Conservation (phyloP, 2,113 vertebrate genomes). For the Platanista minor region DNA sequence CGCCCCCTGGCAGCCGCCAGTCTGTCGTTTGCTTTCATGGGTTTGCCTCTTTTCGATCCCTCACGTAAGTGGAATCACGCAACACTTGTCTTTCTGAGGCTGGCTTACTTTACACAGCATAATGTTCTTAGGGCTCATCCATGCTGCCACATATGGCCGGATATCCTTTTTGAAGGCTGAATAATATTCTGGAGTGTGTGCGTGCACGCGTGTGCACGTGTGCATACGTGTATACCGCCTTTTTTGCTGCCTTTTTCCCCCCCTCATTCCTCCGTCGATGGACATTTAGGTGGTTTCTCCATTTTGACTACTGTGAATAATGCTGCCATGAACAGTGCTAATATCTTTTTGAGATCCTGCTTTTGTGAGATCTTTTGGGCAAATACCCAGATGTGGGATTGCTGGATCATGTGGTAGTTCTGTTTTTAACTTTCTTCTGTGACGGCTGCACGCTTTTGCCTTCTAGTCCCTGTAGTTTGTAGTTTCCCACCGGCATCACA, state of each 20-base stretch:
- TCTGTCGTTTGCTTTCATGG: neutral
- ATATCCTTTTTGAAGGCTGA: neutral
- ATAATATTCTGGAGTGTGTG: neutral
- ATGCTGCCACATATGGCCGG: neutral
- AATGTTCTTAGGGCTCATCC: too few relatives aligned
- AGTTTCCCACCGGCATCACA: neutral
- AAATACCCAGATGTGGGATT: neutral
- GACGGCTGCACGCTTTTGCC: neutral
- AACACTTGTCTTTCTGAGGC: neutral
- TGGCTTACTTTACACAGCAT: neutral
- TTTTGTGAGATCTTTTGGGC: neutral
- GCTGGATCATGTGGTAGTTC: too few relatives aligned
- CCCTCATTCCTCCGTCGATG: neutral
- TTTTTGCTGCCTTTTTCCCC: fast-evolving
- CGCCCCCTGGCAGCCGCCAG: neutral
- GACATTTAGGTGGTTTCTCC: too few relatives aligned
- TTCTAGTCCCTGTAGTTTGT: neutral
- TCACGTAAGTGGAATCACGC: neutral
- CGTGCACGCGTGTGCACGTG: fast-evolving
- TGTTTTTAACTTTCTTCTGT: neutral
- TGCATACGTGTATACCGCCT: neutral
- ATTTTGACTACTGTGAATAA: neutral
- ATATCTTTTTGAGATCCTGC: neutral
- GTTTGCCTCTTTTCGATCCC: neutral
- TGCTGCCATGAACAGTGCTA: fast-evolving